These are phyloP conservation scores for Oxygymnocypris stewartii DNA, from an alignment of 2,113 vertebrate species.

Conservation along the genomic window DNA sequence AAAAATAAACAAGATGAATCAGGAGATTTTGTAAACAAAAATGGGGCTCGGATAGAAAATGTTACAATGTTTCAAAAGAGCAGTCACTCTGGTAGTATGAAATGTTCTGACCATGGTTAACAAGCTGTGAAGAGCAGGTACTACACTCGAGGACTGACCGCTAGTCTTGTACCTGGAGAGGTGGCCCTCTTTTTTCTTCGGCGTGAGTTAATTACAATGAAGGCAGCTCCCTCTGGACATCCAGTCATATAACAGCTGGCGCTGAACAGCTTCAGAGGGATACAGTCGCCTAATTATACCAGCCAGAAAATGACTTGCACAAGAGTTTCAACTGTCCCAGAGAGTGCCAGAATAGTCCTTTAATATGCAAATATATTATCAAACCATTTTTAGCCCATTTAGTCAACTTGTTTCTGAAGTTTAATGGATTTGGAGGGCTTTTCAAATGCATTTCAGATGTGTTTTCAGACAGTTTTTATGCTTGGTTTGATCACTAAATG, in stretches of 20 bases:
- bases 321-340: constrained; percentile 5
- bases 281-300: constrained; percentile 54
- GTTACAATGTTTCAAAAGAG: constrained; percentile 2
- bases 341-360: constrained; percentile 24
- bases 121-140: not conserved
- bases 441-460: not conserved
- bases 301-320: constrained; percentile 36
- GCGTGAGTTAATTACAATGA: constrained; percentile 59
- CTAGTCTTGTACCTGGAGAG: constrained; percentile 41
- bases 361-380: constrained; percentile 46
- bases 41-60: not conserved
- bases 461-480: constrained; percentile 16
- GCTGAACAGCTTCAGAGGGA: constrained; percentile 48
- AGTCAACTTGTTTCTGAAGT: constrained; percentile 22
- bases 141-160: not conserved
- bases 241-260: constrained; percentile 55
- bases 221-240: constrained; percentile 49
- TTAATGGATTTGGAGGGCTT: constrained; percentile 22
- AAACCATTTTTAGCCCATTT: constrained; percentile 24
- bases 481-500: not conserved
- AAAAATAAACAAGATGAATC: constrained; percentile 24
- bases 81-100: not conserved
- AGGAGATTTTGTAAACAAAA: not conserved
- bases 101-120: not conserved
- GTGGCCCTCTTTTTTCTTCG: constrained; percentile 43